Evolutionary conservation across 2,113 vertebrate species (phyloP).

Genomic region (Zosterops japonicus): DNA sequence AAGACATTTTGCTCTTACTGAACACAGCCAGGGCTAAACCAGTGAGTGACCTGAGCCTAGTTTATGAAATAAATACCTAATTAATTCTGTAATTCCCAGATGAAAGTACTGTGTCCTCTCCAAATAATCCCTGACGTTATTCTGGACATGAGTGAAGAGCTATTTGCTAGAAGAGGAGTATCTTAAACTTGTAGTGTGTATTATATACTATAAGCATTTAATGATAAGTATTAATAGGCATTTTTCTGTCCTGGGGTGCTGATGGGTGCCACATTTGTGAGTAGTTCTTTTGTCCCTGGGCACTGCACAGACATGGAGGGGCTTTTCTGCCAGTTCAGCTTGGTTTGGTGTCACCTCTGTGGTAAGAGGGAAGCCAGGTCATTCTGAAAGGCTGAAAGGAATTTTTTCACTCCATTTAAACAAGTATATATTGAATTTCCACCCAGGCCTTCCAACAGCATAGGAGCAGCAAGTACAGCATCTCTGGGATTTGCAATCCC

Average conservation of each 20-base stretch:
- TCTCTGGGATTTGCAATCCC: background rate
- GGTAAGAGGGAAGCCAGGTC: background rate
- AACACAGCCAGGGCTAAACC: background rate
- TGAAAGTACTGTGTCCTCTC: background rate
- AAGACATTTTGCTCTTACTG: background rate
- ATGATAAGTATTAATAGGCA: background rate
- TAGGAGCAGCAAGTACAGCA: background rate
- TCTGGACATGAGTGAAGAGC: background rate
- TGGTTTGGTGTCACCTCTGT: background rate
- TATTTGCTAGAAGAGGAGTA: background rate
- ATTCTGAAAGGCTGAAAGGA: background rate
- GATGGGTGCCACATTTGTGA: background rate
- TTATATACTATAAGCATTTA: too few species aligned
- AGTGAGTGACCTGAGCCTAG: background rate
- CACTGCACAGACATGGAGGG: background rate
- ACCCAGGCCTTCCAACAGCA: background rate
- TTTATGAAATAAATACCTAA: background rate
- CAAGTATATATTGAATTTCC: background rate
- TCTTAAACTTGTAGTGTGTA: background rate
- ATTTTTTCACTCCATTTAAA: background rate
- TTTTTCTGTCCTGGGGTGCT: background rate
- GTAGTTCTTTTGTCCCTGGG: background rate
- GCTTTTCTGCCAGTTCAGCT: background rate
- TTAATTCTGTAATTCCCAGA: background rate
- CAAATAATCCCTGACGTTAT: background rate